Evolutionary conservation across 2,797 vertebrate species (phyloP).

Genomic region (Squalus acanthias): DNA sequence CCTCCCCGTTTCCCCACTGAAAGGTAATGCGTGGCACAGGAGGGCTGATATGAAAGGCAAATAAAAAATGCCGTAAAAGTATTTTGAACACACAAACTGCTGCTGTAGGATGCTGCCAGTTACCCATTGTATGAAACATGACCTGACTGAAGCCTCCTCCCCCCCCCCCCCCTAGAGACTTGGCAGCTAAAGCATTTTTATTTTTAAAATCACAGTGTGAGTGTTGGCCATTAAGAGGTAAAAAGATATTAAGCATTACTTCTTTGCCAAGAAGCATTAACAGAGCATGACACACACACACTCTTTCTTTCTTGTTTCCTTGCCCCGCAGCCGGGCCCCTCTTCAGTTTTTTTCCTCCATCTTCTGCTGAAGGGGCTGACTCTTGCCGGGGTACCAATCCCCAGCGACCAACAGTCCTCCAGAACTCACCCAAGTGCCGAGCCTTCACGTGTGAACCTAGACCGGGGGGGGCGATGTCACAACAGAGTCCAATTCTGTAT

Average conservation of each 20-base stretch:
- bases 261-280: not conserved
- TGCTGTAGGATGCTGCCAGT: not conserved
- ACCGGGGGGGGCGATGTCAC: not conserved
- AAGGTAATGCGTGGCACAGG: too few species aligned
- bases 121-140: not conserved
- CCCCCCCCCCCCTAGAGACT: not conserved
- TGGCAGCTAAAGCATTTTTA: not conserved
- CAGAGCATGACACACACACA: not conserved
- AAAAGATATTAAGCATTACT: not conserved
- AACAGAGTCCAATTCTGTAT: not conserved
- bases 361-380: not conserved
- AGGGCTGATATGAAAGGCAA: slow-evolving; percentile 7
- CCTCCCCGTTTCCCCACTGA: not conserved
- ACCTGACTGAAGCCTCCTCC: not conserved
- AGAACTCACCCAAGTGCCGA: not conserved
- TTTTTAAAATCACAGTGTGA: not conserved
- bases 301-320: not conserved
- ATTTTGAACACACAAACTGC: not conserved
- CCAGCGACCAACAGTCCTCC: not conserved
- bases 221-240: not conserved
- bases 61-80: not conserved
- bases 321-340: too few species aligned
- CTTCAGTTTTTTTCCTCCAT: not conserved
- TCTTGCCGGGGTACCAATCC: not conserved
- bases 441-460: not conserved